A percentile compares a stretch with the other conserved stretches of the same genome.
These are phyloP conservation scores for Synanthedon andrenaeformis DNA, from an alignment of 2,888 invertebrate genomes.

Conservation along the genomic window DNA sequence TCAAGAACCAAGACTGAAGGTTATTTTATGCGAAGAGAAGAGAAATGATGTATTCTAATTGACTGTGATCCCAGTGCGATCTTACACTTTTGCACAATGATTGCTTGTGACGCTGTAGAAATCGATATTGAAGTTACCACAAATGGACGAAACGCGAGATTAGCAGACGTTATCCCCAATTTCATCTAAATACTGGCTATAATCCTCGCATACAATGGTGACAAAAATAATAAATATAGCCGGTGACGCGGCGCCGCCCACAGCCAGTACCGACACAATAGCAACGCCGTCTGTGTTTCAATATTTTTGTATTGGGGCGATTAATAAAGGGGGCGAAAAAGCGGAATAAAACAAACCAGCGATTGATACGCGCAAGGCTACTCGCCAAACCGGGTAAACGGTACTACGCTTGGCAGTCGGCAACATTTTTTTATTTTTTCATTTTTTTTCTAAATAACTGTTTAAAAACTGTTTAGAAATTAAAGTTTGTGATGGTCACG, in stretches of 20 bases:
- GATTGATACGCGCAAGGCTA: conserved; percentile 33
- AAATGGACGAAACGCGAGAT: conserved; percentile 47
- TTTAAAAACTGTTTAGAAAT: too few relatives aligned
- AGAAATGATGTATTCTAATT: too few relatives aligned
- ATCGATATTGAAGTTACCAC: conserved; percentile 42
- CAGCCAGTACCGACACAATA: conserved; percentile 33
- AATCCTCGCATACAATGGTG: conserved; percentile 61
- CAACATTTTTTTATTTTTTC: not conserved
- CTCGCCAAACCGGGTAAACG: not conserved
- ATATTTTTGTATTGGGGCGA: conserved; percentile 56
- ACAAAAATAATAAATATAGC: conserved; percentile 69
- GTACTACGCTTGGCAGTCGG: not conserved
- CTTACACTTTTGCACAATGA: too few relatives aligned
- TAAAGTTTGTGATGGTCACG: not conserved
- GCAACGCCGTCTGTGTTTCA: conserved; percentile 36
- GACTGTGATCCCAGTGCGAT: too few relatives aligned
- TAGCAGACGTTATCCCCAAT: conserved; percentile 65
- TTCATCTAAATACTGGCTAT: conserved; percentile 67
- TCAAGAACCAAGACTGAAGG: too few relatives aligned
- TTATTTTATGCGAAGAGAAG: too few relatives aligned
- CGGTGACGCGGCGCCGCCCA: conserved; percentile 14
- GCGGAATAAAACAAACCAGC: conserved; percentile 48
- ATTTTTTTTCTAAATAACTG: not conserved
- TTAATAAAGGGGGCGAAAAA: conserved; percentile 45
- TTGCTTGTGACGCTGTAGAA: conserved; percentile 13